phyloP scores from a whole-genome alignment of 2,113 vertebrate species.

The Tapirus terrestris region DNA sequence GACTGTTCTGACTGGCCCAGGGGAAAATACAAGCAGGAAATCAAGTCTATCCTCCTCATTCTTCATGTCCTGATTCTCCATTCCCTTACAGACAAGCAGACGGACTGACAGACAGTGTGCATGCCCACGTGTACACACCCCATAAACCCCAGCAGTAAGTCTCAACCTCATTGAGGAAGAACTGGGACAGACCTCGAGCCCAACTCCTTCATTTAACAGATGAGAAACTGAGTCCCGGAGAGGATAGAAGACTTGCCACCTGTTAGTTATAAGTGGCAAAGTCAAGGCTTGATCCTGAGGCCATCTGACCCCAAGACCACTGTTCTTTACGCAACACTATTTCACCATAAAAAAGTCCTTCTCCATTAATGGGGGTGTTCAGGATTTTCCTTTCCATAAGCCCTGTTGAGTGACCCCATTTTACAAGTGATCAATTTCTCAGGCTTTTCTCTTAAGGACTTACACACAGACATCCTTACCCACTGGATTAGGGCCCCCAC shows the following conservation, averaged over 20 bases:
- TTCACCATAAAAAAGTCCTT: neutral
- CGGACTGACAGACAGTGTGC: neutral
- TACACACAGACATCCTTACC: neutral
- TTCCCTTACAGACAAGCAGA: neutral
- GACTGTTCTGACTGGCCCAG: neutral
- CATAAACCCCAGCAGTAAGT: neutral
- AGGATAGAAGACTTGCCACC: neutral
- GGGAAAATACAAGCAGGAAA: neutral
- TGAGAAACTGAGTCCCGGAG: neutral
- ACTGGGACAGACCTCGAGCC: neutral
- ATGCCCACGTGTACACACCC: rapidly evolving
- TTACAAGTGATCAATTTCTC: neutral
- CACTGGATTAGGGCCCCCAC: neutral
- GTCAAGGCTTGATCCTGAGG: neutral
- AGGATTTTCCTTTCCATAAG: neutral
- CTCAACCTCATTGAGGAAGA: neutral
- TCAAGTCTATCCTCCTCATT: neutral
- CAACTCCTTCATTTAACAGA: neutral
- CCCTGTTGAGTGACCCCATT: neutral
- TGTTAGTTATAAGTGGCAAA: neutral
- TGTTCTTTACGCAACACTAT: neutral
- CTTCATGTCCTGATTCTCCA: neutral
- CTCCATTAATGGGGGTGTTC: neutral
- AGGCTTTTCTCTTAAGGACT: neutral
- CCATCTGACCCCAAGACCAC: neutral